A percentile compares a stretch with the other conserved stretches of the same genome.
Evolutionary conservation across 2,888 invertebrate species (phyloP).

Genomic region (Liodrosophila aerea): DNA sequence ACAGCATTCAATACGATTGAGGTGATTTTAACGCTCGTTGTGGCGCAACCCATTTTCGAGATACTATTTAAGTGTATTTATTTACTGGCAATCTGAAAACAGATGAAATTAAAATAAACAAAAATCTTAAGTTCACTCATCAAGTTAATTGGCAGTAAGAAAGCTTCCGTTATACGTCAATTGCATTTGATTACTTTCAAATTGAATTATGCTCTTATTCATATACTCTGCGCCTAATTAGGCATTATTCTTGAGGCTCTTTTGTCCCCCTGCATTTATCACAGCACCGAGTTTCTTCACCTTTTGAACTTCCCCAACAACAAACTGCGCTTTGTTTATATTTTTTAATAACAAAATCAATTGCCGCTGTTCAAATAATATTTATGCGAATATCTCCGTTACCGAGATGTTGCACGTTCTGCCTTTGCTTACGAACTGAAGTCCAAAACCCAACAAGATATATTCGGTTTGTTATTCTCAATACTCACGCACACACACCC

Average conservation of each 20-base stretch:
- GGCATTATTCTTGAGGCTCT: slow-evolving; percentile 8
- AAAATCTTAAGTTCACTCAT: not conserved
- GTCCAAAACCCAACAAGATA: slow-evolving; percentile 22
- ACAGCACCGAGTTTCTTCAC: slow-evolving; percentile 57
- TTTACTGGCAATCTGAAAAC: slow-evolving; percentile 22
- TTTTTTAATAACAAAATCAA: slow-evolving; percentile 45
- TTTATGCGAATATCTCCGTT: slow-evolving; percentile 17
- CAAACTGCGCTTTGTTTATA: slow-evolving; percentile 23
- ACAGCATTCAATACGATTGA: slow-evolving; percentile 72
- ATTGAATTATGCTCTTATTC: slow-evolving; percentile 17
- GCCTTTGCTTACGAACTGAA: slow-evolving; percentile 75
- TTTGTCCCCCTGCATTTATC: slow-evolving; percentile 13
- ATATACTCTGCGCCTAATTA: slow-evolving; percentile 27
- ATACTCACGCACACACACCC: slow-evolving; percentile 4
- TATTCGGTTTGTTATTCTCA: slow-evolving; percentile 52
- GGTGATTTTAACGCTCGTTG: slow-evolving; percentile 74
- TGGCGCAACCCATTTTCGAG: slow-evolving; percentile 76
- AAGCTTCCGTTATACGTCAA: slow-evolving; percentile 3
- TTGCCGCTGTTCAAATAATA: slow-evolving; percentile 16
- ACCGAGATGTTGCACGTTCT: slow-evolving; percentile 66
- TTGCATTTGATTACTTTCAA: slow-evolving; percentile 23
- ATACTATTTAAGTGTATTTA: too few relatives aligned
- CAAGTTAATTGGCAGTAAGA: not conserved
- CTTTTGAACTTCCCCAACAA: slow-evolving; percentile 49
- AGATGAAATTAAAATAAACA: not conserved